Evolutionary conservation across 2,888 invertebrate genomes (phyloP).

Genomic region (Sialis fuliginosa): DNA sequence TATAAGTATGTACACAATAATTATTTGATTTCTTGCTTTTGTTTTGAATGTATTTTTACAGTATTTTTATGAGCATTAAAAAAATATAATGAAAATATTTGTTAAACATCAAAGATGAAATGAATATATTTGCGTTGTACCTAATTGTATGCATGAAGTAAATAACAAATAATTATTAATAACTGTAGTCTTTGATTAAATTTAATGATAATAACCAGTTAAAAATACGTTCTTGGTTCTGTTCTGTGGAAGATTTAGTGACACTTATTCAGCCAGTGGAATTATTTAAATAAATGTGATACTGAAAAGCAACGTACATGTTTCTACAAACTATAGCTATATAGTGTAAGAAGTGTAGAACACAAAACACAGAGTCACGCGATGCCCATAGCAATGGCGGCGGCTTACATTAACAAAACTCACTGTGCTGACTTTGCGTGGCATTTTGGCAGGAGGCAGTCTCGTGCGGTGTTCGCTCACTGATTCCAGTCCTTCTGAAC

Average conservation of each 20-base stretch:
- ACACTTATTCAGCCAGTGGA: too few species aligned
- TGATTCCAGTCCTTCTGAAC: constrained; percentile 70
- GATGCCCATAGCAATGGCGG: background rate
- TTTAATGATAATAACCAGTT: too few species aligned
- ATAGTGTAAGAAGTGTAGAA: too few species aligned
- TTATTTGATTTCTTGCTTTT: background rate
- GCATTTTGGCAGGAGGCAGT: constrained; percentile 39
- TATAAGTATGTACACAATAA: background rate
- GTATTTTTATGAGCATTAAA: background rate
- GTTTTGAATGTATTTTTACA: background rate
- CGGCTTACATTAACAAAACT: constrained; percentile 26
- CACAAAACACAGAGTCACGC: too few species aligned
- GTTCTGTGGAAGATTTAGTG: too few species aligned
- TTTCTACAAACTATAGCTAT: too few species aligned
- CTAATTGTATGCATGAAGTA: too few species aligned
- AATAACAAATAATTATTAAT: too few species aligned
- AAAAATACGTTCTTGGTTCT: too few species aligned
- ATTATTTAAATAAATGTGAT: too few species aligned
- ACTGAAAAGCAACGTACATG: too few species aligned
- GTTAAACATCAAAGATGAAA: background rate
- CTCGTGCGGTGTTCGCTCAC: constrained; percentile 63
- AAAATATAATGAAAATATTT: background rate
- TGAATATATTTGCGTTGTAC: background rate
- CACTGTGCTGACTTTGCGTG: constrained; percentile 88
- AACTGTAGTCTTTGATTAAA: too few species aligned